Base-by-base conservation (phyloP, 2,113 vertebrate species). In the Heliornis fulica region DNA sequence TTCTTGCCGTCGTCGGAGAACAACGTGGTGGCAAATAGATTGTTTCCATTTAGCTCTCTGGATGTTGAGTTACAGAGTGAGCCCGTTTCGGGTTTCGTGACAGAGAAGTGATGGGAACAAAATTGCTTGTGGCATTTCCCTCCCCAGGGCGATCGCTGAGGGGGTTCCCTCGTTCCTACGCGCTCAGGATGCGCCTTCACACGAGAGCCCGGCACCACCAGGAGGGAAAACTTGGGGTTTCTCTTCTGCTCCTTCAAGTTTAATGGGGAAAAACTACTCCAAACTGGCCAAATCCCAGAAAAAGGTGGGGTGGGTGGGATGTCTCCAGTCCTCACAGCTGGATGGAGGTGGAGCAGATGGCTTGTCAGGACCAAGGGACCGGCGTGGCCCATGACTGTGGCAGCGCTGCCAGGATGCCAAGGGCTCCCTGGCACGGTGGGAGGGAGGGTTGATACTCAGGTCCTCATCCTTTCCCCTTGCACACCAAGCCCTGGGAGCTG, bases 311-410 rank as follows among this genome's bases (percentile, higher is more conserved):
- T 2, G 3, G 60, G 34, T n/a, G 89, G 18, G 60, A 66, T 66
- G 81, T 32, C 45, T 57, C 29, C 60, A 15, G 15, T 20, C 17
- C n/a, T 10, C 11, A 1, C 36, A 10, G 5, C 11, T 29, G 5
- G 7, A 29, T 45, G 63, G 51, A 43, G 75, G 21, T 38, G 43
- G 75, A 80, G 70, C 5, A 6, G 53, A 20, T 0, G 4, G 72
- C 21, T 82, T 12, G 28, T 7, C 34, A 29, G 28, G 51, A 13
- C 4, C 3, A 0, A 19, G 45, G 32, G 61, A 21, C 8, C 0
- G 9, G 13, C 18, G 3, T 3, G 1, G 0, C 18, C 28, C 18
- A 3, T 0, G 32, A 71, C 72, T 72, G 53, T 1, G 0, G 68
- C 48, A 29, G 43, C 28, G 1, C 34, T 32, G 18, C 11, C 4